phyloP scores from a whole-genome alignment of 2,113 vertebrate genomes.

The Suncus etruscus region DNA sequence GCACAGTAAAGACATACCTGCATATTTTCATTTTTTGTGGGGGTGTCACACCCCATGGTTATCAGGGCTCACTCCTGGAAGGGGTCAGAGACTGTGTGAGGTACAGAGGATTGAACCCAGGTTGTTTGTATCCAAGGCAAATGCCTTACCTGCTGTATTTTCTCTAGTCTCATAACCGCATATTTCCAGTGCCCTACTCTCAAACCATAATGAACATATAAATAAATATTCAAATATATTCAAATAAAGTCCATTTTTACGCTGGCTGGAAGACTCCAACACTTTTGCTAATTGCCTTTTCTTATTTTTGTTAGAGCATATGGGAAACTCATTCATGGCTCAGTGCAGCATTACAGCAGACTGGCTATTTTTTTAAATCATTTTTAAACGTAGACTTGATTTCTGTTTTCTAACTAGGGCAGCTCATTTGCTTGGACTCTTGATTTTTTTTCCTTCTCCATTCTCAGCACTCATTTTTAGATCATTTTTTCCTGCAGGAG shows the following conservation, averaged over 20 bases:
- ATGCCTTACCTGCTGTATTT: no score
- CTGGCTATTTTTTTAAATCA: conserved; percentile 42
- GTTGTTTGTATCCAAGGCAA: no score
- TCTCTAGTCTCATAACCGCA: background rate
- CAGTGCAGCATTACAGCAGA: background rate
- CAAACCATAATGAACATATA: conserved; percentile 51
- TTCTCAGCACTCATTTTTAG: conserved; percentile 19
- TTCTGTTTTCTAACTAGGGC: conserved; percentile 19
- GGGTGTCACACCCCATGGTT: no score
- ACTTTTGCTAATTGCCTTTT: conserved; percentile 60
- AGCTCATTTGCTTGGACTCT: conserved; percentile 40
- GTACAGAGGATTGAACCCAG: no score
- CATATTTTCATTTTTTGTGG: no score
- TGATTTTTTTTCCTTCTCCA: conserved; percentile 1
- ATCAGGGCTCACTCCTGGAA: no score
- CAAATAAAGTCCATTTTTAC: conserved; percentile 56
- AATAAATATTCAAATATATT: background rate
- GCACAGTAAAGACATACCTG: background rate
- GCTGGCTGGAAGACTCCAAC: conserved; percentile 35
- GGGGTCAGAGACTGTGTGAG: no score
- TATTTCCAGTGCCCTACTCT: conserved; percentile 57
- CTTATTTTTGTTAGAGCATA: conserved; percentile 47
- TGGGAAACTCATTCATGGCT: conserved; percentile 26
- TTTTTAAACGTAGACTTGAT: conserved; percentile 13
- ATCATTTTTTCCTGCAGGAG: conserved; percentile 35